Conservation (phyloP, 2,113 vertebrate species). For the Sus scrofa region T2T-Sscrofa CM000828.6:63441001-63441500, state of each 20-base stretch:
- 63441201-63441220: not conserved
- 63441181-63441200: not conserved
- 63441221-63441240: too few relatives aligned
- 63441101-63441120: not conserved
- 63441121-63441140: not conserved
- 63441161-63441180: not conserved
- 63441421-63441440: not conserved
- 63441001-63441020: not conserved
- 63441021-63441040: too few relatives aligned
- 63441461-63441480: not conserved
- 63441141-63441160: not conserved
- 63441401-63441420: too few relatives aligned
- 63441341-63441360: too few relatives aligned
- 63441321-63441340: too few relatives aligned
- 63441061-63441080: not conserved
- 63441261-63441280: too few relatives aligned
- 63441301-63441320: too few relatives aligned
- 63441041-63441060: not conserved
- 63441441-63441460: too few relatives aligned
- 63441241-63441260: too few relatives aligned
- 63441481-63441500: not conserved
- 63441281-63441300: too few relatives aligned
- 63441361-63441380: too few relatives aligned
- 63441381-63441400: too few relatives aligned
- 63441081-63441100: not conserved